Conservation (phyloP, 2,888 invertebrate species). For the Nowickia ferox region DNA sequence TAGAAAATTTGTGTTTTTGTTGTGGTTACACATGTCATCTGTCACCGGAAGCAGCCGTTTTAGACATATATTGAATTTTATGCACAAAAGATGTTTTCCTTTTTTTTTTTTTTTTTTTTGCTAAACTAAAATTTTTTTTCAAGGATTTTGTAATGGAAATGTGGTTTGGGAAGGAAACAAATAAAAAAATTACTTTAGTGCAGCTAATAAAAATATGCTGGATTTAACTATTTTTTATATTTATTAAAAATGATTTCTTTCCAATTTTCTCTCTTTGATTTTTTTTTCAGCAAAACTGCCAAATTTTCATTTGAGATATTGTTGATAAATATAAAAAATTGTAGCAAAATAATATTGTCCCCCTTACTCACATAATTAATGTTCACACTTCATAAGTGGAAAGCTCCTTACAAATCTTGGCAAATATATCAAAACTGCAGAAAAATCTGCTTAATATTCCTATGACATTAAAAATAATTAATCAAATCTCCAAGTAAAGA, state of each 20-base stretch:
- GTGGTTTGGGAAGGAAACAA: constrained; percentile 22
- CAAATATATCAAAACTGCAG: constrained; percentile 58
- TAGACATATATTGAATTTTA: constrained; percentile 73
- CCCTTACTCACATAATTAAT: constrained; percentile 49
- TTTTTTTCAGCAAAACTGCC: not conserved
- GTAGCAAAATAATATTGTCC: not conserved
- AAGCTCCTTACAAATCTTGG: constrained; percentile 64
- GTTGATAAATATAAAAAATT: not conserved
- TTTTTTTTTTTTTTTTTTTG: constrained; percentile 22
- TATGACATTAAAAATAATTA: constrained; percentile 64
- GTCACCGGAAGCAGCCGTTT: constrained; percentile 73
- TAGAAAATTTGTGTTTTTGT: constrained; percentile 69
- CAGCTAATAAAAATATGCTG: not conserved
- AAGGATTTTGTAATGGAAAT: constrained; percentile 47
- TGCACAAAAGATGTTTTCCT: constrained; percentile 46
- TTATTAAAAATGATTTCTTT: not conserved
- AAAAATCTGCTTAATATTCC: constrained; percentile 46
- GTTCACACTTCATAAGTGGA: constrained; percentile 59
- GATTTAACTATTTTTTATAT: not conserved
- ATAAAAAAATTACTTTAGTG: not conserved
- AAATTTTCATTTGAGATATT: not conserved
- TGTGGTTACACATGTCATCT: constrained; percentile 72
- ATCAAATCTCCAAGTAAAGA: constrained; percentile 53
- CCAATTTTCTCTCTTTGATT: not conserved
- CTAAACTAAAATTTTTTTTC: constrained; percentile 2